Evolutionary conservation across 2,797 vertebrate genomes (phyloP), one percentile per base, ranked within the genome.

Genomic region (Syndactyla subalaris): DNA sequence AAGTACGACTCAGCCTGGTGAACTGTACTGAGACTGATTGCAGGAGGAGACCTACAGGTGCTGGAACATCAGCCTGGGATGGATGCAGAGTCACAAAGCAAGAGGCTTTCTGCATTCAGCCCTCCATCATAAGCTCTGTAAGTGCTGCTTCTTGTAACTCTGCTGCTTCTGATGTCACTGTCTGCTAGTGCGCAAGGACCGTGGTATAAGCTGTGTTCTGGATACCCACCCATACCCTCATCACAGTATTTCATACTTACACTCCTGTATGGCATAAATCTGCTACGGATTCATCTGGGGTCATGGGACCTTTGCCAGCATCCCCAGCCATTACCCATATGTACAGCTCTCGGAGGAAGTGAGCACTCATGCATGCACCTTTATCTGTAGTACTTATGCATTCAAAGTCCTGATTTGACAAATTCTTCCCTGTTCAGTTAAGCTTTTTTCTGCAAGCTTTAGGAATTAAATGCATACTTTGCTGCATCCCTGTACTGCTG

Each of bases 11-110:
- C 84, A 70, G 51, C 27, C 88, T 63, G 66, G 86, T 76, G 85
- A 90, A 41, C 77, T 39, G 85, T 61, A 57, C 80, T 66, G 77
- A 95, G 90, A 91, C 74, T 79, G 88, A 90, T 82, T 87, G 57
- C 91, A 88, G 63, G 23, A 88, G 51, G 70, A 92, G 78, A 68
- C 57, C 38, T 89, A 71, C 41, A 58, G 72, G 68, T 6, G 1
- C 39, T 59, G 71, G 17, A 85, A 62, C 52, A 52, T 55, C 91
- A 91, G 18, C 67, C 38, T 91, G 41, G 48, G 80, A 34, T 32
- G 38, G 71, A 54, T 34, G 34, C 58, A 85, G 57, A 86, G 20
- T 43, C 38, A 46, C 67, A 67, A 29, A 76, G 27, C n/a, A 79
- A 66, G 77, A 66, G 30, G 16, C 17, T 41, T 36, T 87, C 63